Conservation (phyloP, 2,113 vertebrate genomes). For the Cyanistes caeruleus region DNA sequence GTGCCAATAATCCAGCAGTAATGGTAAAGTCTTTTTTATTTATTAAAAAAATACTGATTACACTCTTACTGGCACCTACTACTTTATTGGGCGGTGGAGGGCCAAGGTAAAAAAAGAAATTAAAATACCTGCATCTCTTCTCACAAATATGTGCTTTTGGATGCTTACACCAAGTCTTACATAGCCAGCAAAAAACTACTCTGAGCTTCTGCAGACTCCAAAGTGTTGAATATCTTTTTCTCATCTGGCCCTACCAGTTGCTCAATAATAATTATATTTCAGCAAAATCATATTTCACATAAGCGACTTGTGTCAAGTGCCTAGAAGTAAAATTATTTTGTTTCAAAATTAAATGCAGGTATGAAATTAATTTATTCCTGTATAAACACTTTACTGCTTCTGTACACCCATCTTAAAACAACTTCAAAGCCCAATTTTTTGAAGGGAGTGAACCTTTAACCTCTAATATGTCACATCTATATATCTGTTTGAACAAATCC, state of each 20-base stretch:
- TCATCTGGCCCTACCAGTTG: neutral
- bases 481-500: neutral
- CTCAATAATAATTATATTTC: neutral
- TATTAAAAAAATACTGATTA: constrained; percentile 46
- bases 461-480: neutral
- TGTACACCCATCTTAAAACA: neutral
- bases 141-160: neutral
- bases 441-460: neutral
- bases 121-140: neutral
- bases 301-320: neutral
- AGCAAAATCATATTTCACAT: neutral
- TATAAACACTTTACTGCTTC: neutral
- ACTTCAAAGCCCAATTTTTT: neutral
- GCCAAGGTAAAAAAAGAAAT: neutral
- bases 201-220: neutral
- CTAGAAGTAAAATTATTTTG: neutral
- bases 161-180: neutral
- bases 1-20: constrained; percentile 12
- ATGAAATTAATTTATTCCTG: neutral
- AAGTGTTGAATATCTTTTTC: neutral
- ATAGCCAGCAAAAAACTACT: neutral
- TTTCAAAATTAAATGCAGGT: neutral
- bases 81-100: neutral
- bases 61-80: constrained; percentile 43
- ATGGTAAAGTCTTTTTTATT: constrained; percentile 23